Evolutionary conservation across 2,113 vertebrate genomes (phyloP), one percentile per base, ranked within the genome.

Genomic region (Aptenodytes forsteri): DNA sequence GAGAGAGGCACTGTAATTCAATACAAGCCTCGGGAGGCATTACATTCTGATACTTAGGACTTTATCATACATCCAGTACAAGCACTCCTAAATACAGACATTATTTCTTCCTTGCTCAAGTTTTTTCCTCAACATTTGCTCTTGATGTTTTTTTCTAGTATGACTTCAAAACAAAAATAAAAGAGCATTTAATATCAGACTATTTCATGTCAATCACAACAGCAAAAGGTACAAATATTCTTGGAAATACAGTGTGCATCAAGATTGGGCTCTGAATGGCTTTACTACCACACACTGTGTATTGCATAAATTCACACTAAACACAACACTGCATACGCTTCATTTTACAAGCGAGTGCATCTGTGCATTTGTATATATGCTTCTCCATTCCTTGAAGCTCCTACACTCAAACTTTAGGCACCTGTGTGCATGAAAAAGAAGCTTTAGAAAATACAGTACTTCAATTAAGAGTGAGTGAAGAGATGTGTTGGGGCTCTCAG

Each of bases 351-450:
- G 84, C 13, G 3, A 94, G 80, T 93, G 89, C 87, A 77, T n/a
- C 75, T 83, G 84, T 91, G 91, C 54, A 87, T 80, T 73, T 80
- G 18, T 82, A 36, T 13, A 44, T 44, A 8, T 5, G 72, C 79
- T 94, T 30, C 59, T 80, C 25, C n/a, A 14, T 34, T 83, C 71
- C 82, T 38, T 32, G 62, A 85, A 91, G 54, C 70, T 94, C 71
- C 87, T 64, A 46, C 84, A 70, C 65, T 96, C 91, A 87, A 79
- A 83, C 66, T 56, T 94, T 18, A 97, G 96, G 97, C 96, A 97
- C 82, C 71, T 62, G 70, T 70, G 91, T 81, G 54, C 55, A 23
- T 30, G 66, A 56, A 58, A 85, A 87, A 78, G 55, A 47, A 90
- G 55, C 84, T 80, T 84, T 77, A 73, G 66, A 88, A 77, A 88